These are phyloP conservation scores for Phyto melanocephala DNA, from an alignment of 2,888 invertebrate genomes.

Conservation along the genomic window DNA sequence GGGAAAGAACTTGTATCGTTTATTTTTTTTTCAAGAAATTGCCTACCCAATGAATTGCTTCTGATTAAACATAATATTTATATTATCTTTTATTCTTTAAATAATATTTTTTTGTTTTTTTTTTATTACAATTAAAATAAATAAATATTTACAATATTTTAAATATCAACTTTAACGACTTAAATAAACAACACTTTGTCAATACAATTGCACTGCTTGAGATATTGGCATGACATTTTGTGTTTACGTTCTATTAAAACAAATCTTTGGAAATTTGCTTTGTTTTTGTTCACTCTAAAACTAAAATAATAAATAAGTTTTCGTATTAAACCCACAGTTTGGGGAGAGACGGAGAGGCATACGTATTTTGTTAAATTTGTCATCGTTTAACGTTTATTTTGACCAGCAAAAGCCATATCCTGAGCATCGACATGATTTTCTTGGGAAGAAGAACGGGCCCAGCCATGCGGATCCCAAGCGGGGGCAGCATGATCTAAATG, in stretches of 20 bases:
- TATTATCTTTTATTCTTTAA: constrained; percentile 27
- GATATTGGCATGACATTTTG: background rate
- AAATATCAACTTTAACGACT: constrained; percentile 42
- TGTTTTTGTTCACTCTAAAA: constrained; percentile 51
- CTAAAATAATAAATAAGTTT: constrained; percentile 61
- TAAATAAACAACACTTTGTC: constrained; percentile 18
- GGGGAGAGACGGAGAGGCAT: background rate
- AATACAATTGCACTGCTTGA: background rate
- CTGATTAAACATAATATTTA: background rate
- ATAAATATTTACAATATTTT: constrained; percentile 60
- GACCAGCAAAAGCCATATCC: constrained; percentile 77
- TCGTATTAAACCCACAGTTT: constrained; percentile 48
- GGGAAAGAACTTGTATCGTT: too few relatives aligned
- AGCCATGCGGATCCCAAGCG: constrained; percentile 81
- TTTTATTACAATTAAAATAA: constrained; percentile 50
- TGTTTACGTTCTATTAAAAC: constrained; percentile 35
- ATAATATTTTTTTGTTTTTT: constrained; percentile 2
- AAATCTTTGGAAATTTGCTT: constrained; percentile 71
- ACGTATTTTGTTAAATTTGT: background rate
- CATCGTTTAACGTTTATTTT: constrained; percentile 70
- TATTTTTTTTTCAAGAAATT: too few relatives aligned
- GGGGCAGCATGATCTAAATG: constrained; percentile 80
- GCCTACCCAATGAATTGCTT: too few relatives aligned
- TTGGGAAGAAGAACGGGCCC: constrained; percentile 81
- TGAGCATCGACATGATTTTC: constrained; percentile 75